These are phyloP conservation scores for Chrosomus eos DNA, from an alignment of 2,797 vertebrate species.

Conservation along the genomic window DNA sequence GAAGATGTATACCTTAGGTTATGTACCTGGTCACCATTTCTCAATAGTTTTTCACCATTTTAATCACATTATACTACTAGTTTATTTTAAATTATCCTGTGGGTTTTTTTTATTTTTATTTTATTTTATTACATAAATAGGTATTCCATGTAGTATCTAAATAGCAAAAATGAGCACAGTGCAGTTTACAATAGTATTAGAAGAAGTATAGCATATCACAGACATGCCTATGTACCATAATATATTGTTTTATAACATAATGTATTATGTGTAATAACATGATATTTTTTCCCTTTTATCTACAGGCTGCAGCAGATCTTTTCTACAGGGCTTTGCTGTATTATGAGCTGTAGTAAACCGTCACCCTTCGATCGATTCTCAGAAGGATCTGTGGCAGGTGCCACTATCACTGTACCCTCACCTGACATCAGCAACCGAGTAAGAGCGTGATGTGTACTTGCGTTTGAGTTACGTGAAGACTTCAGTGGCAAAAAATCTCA, in stretches of 20 bases:
- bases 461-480: background rate
- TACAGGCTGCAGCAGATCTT: conserved; percentile 72
- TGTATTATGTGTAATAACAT: background rate
- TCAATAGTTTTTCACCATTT: background rate
- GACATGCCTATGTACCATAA: background rate
- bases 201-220: background rate
- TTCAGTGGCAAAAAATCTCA: background rate
- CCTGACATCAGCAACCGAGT: conserved; percentile 79
- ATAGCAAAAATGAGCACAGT: background rate
- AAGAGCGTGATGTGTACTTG: conserved; percentile 46
- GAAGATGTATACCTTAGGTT: background rate
- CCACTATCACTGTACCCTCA: conserved; percentile 69
- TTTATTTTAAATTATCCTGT: background rate
- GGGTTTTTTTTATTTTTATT: background rate
- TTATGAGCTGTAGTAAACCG: conserved; percentile 83
- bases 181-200: background rate
- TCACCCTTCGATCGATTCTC: conserved; percentile 78
- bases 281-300: background rate
- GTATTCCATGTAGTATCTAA: background rate
- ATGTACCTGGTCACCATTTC: background rate
- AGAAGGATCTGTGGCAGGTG: conserved; percentile 70
- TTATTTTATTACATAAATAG: background rate
- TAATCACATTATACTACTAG: no score
- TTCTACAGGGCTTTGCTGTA: conserved; percentile 74
- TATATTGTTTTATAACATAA: background rate